Percentiles rank a stretch among this genome's conserved stretches.
These are phyloP conservation scores for Lycodopsis pacificus DNA, from an alignment of 2,797 vertebrate genomes.

Conservation along the genomic window DNA sequence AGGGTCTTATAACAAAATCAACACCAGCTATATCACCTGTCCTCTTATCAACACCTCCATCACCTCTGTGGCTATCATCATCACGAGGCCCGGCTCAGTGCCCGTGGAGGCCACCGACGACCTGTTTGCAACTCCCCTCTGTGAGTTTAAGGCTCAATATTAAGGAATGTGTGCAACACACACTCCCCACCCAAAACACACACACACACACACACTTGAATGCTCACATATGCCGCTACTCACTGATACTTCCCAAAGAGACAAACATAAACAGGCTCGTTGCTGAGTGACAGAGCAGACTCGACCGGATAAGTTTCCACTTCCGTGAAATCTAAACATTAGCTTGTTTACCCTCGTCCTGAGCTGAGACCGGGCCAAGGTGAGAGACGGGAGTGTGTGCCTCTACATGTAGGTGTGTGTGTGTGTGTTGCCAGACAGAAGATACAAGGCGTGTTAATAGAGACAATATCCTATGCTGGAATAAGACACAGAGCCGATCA, in stretches of 20 bases:
- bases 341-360: conserved; percentile 75
- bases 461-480: conserved; percentile 12
- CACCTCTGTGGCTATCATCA: not conserved
- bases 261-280: conserved; percentile 75
- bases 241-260: conserved; percentile 63
- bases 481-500: not conserved
- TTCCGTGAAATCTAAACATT: conserved; percentile 82
- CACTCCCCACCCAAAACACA: conserved; percentile 14
- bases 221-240: conserved; percentile 59
- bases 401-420: conserved; percentile 15
- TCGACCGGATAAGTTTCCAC: conserved; percentile 75
- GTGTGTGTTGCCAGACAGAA: conserved; percentile 25
- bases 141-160: conserved; percentile 3
- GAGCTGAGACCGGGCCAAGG: conserved; percentile 43
- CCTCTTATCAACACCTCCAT: not conserved
- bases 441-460: conserved; percentile 14
- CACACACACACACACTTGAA: conserved; percentile 29
- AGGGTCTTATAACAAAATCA: not conserved
- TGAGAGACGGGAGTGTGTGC: conserved; percentile 36
- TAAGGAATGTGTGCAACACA: conserved; percentile 22
- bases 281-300: conserved; percentile 77
- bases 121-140: not conserved
- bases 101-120: not conserved
- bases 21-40: not conserved
- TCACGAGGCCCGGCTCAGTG: not conserved